A percentile compares a stretch with the other conserved stretches of the same genome.
Conservation (phyloP, 2,888 invertebrate species). For the Fissipunctia ypsillon region DNA sequence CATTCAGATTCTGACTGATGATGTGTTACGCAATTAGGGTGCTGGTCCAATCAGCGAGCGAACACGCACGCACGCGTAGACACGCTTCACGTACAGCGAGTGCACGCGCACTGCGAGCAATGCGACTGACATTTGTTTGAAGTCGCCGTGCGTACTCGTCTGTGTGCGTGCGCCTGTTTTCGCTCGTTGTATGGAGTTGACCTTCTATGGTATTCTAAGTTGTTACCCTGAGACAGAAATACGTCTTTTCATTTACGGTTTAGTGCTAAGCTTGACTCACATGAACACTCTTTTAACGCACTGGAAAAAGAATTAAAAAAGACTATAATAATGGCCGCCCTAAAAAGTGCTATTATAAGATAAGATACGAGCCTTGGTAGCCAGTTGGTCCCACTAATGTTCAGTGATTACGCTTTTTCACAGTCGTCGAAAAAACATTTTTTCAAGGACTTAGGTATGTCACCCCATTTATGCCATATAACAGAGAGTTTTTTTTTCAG, state of each 20-base stretch:
- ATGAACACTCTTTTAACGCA: constrained; percentile 12
- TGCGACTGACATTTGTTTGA: neutral
- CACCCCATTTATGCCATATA: neutral
- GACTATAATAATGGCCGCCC: constrained; percentile 2
- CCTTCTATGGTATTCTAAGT: neutral
- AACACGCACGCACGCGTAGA: neutral
- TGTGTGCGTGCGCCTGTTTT: too few relatives aligned
- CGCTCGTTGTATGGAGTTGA: neutral
- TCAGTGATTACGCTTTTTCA: neutral
- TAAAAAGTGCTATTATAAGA: constrained; percentile 26
- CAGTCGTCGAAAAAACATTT: neutral
- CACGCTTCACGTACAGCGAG: neutral
- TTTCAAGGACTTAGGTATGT: neutral
- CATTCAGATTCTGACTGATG: too few relatives aligned
- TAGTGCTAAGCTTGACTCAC: neutral
- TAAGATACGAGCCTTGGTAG: constrained; percentile 23
- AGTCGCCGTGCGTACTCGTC: too few relatives aligned
- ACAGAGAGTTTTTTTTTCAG: neutral
- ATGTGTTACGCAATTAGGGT: too few relatives aligned
- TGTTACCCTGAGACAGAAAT: neutral
- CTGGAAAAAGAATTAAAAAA: constrained; percentile 34
- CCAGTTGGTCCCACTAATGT: constrained; percentile 9
- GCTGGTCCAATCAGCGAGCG: neutral
- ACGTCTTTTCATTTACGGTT: neutral
- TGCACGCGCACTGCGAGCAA: neutral